Percentiles rank a stretch among this genome's conserved stretches.
Conservation (phyloP, 2,888 invertebrate genomes). For the Anodontia alba region DNA sequence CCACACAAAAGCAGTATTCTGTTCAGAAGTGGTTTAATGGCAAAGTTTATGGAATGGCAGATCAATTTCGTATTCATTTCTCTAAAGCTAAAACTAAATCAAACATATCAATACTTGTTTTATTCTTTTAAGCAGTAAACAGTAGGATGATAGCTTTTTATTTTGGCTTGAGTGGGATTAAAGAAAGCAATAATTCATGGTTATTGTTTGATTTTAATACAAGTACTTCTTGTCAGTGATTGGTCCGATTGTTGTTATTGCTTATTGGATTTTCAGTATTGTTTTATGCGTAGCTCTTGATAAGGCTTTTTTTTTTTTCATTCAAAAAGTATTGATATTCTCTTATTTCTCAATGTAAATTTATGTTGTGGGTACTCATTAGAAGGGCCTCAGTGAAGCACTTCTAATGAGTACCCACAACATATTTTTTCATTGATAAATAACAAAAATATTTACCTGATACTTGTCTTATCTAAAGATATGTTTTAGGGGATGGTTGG, state of each 20-base stretch:
- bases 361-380: too few species aligned
- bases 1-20: not conserved
- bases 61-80: not conserved
- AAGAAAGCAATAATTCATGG: slow-evolving; percentile 11
- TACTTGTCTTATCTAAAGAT: too few species aligned
- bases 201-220: not conserved
- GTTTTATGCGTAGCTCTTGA: too few species aligned
- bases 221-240: not conserved
- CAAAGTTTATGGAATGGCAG: not conserved
- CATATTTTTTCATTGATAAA: too few species aligned
- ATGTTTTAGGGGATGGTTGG: too few species aligned
- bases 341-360: too few species aligned
- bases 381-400: too few species aligned
- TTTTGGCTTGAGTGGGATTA: slow-evolving; percentile 8
- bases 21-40: not conserved
- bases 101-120: not conserved
- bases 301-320: too few species aligned
- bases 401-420: too few species aligned
- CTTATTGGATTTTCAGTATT: not conserved
- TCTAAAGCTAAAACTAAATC: not conserved
- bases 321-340: too few species aligned
- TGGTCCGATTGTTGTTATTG: not conserved
- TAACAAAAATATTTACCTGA: too few species aligned
- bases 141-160: slow-evolving; percentile 11
- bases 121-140: not conserved